Evolutionary conservation across 2,113 vertebrate genomes (phyloP), one percentile per base, ranked within the genome.

Genomic region (Mormyrus iriodes): DNA sequence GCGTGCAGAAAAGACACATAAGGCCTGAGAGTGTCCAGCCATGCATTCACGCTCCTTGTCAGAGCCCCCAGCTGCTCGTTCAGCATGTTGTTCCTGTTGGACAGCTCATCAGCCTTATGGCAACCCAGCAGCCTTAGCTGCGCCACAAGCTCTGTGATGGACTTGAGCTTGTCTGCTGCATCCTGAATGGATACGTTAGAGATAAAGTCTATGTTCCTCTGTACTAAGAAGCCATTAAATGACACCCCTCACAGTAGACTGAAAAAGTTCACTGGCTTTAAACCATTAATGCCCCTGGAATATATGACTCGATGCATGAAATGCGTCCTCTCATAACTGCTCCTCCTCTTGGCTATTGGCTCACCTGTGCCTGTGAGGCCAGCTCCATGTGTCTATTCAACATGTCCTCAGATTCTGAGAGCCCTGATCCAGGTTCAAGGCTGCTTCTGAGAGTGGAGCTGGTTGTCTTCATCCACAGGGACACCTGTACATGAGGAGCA

Each of bases 301-400:
- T 69, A 31, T 31, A 69, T 69, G n/a, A 69, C 27, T 65, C 3
- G n/a, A 65, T 27, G 61, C n/a, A 27, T 65, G n/a, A 65, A 65
- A 65, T 65, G 21, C 24, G n/a, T 61, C 8, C 24, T 61, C 21
- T 61, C 24, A 61, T 61, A n/a, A 61, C 27, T 73, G 12, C 69
- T 76, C 35, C 31, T 10, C 4, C 73, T 42, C 31, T 42, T 79
- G 15, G 12, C 10, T 79, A 35, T 4, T 42, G 73, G 73, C 89
- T 95, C 95, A 98, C 97, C 97, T 97, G 94, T 88, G 92, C 91
- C 93, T 97, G 93, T 88, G 93, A 92, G 48, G 93, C 94, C 88
- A 98, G 88, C 90, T 96, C 95, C 86, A 96, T 89, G 89, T 98
- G 96, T 92, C 93, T 94, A 76, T 91, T 92, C 90, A 97, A 91